Base-by-base conservation (phyloP, 2,113 vertebrate genomes). In the Hymenochirus boettgeri region DNA sequence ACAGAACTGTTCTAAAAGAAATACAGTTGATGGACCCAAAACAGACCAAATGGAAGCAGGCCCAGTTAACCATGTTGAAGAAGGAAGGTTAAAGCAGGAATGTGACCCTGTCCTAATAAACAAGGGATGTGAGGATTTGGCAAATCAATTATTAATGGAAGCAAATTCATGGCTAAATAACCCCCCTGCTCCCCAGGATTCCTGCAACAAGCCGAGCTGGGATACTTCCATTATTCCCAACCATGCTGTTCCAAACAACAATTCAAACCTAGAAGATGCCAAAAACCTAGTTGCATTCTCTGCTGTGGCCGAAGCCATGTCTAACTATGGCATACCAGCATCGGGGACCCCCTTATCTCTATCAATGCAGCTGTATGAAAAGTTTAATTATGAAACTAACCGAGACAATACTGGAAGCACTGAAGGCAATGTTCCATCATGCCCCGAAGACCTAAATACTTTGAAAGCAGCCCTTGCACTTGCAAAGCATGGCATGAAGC, bases 41-140 rank as follows among this genome's bases (percentile, higher is more conserved):
- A 87, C 90, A 91, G 89, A 87, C 90, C 95, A 91, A 88, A 99
- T 99, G 95, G 96, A 99, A 94, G 90, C 91, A 88, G 94, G 92
- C 91, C 91, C 91, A 90, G 88, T 92, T 87, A 91, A 90, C 85
- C 85, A 91, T 92, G 93, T 88, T 75, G 88, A 92, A 83, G 91
- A 95, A 89, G 86, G 91, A 86, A 84, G 78, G 78, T 79, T 94
- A 85, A 82, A 78, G 78, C 84, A 81, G 83, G 70, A 65, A 2
- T 67, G 77, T 70, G 77, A 81, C 60, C 76, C 79, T 72, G 75
- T 85, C 77, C 80, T 89, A 76, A 85, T 79, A 72, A 95, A 94
- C 90, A 93, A 94, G 78, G 87, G 86, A 70, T 92, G 82, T 76
- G 80, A 77, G 53, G 89, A 85, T 67, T 71, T 72, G 35, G 86